Conservation (phyloP, 2,797 vertebrate species). For the Ateles fusciceps region DNA sequence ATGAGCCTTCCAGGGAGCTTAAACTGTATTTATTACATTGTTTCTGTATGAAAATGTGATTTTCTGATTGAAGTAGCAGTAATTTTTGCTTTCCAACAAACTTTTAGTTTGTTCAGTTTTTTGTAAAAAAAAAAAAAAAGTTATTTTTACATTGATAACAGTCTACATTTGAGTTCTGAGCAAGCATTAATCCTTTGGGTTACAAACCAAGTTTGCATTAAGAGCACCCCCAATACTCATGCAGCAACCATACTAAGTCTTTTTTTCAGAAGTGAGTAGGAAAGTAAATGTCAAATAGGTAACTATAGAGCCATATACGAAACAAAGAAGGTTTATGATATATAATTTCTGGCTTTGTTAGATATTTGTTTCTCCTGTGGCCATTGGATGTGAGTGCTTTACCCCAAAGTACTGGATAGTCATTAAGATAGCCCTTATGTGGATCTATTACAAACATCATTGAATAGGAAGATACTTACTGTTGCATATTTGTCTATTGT, state of each 20-base stretch:
- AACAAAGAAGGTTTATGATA: neutral
- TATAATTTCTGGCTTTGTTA: neutral
- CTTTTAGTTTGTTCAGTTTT: neutral
- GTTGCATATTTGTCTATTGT: neutral
- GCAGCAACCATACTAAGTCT: neutral
- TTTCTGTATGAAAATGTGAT: slow-evolving; percentile 39
- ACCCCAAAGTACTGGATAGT: neutral
- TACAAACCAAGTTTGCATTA: neutral
- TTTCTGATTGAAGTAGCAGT: neutral
- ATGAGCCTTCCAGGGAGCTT: slow-evolving; percentile 53
- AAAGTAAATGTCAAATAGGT: neutral
- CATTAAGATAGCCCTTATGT: neutral
- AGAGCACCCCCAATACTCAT: neutral
- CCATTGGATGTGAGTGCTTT: neutral
- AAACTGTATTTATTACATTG: slow-evolving; percentile 50
- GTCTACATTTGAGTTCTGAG: neutral
- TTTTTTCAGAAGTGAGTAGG: neutral
- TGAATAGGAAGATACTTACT: neutral
- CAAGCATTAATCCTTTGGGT: neutral
- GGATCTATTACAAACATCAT: neutral
- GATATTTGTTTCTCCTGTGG: neutral
- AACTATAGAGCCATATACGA: neutral
- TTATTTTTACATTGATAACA: neutral
- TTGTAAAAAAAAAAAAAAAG: neutral
- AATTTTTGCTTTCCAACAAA: slow-evolving; percentile 26